Evolutionary conservation across 2,888 invertebrate genomes (phyloP), one percentile per base, ranked within the genome.

Genomic region (Pediacus dermestoides): DNA sequence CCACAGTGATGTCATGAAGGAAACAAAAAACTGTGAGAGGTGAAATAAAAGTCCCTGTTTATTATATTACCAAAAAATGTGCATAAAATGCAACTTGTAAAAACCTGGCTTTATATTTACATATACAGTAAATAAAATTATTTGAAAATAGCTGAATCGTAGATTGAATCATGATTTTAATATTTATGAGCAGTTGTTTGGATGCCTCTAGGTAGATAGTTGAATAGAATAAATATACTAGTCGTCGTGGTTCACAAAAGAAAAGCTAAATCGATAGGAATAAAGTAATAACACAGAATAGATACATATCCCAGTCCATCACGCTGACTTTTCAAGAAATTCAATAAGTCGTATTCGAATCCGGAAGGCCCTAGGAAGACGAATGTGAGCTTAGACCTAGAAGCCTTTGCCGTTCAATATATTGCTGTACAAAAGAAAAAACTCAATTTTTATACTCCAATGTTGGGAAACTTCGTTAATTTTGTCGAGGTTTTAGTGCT

Each of bases 201-300:
- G 39, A 48, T 50, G 48, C 49, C 48, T 47, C 37, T 30, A 37
- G 42, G 47, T 33, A 38, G 37, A 31, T 30, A 7, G 28, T 3
- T 28, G 37, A 34, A 46, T 39, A 40, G 42, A 39, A 40, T 43
- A 46, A 28, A 28, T 28, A 28, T 10, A 28, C n/a, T 28, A 28
- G 28, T 28, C 7, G 26, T 18, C 28, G 28, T 13, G 14, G 28
- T 11, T 28, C 27, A 57, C 47, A 55, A 56, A 53, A 53, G 45
- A 52, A 48, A 46, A 54, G 49, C 54, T 47, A 55, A 60, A 61
- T 62, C 62, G 61, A 63, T 61, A 53, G 56, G 58, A 61, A 61
- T 62, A 63, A 63, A 65, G 64, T 61, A 66, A 66, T 66, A 66
- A 63, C 60, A 53, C 44, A 57, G 58, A 58, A 64, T 60, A 60